A percentile compares a stretch with the other conserved stretches of the same genome.
These are phyloP conservation scores for Cryptocephalus primarius DNA, from an alignment of 2,888 invertebrate genomes.

Conservation along the genomic window DNA sequence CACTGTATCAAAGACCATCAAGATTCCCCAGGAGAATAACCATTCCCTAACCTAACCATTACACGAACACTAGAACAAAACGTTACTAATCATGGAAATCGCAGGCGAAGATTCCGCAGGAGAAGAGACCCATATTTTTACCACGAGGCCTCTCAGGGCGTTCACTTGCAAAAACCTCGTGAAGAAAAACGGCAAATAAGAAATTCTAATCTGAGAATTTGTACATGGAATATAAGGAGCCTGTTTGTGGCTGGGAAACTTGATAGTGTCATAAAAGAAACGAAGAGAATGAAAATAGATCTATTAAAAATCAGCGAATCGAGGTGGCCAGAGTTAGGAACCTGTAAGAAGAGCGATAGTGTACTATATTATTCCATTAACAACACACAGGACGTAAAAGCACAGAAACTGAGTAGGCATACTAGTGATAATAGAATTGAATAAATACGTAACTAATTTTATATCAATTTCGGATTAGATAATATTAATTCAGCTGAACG, in stretches of 20 bases:
- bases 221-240: neutral
- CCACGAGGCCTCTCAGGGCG: neutral
- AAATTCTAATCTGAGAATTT: constrained; percentile 1
- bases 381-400: neutral
- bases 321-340: neutral
- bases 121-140: constrained; percentile 1
- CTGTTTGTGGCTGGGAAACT: neutral
- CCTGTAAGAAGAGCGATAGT: neutral
- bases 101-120: neutral
- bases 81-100: constrained; percentile 2
- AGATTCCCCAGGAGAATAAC: constrained; percentile 1
- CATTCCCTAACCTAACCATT: neutral
- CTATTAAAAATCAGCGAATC: neutral
- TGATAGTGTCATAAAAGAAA: neutral
- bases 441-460: too few species aligned
- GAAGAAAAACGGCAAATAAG: constrained; percentile 1
- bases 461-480: too few species aligned
- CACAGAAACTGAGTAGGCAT: neutral
- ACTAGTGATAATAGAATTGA: too few species aligned
- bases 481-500: neutral
- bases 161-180: neutral
- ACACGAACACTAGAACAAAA: neutral
- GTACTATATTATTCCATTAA: neutral
- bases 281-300: constrained; percentile 1
- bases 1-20: neutral